Evolutionary conservation across 2,888 invertebrate genomes (phyloP).

Genomic region (Dyspetes luteomarginatus): DNA sequence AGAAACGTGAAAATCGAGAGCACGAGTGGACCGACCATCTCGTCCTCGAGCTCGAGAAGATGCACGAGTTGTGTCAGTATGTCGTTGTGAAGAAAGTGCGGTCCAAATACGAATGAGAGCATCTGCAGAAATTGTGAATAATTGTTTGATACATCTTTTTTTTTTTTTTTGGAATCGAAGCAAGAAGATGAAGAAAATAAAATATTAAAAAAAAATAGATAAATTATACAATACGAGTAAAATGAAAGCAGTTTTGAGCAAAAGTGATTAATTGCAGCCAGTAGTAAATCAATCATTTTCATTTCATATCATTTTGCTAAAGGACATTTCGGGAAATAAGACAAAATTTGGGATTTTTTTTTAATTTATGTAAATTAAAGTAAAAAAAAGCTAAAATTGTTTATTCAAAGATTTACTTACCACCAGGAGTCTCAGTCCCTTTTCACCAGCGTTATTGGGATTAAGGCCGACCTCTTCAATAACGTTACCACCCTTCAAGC

Average conservation of each 20-base stretch:
- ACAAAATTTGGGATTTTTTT: too few relatives aligned
- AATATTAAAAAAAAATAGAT: too few relatives aligned
- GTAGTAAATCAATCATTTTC: too few relatives aligned
- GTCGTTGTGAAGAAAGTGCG: constrained; percentile 95
- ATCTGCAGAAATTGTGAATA: constrained; percentile 84
- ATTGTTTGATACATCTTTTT: neutral
- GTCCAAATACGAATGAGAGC: constrained; percentile 96
- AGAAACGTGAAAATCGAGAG: constrained; percentile 93
- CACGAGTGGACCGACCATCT: constrained; percentile 91
- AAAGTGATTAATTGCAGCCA: too few relatives aligned
- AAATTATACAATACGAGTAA: too few relatives aligned
- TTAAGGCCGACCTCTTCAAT: constrained; percentile 92
- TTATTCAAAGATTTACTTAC: constrained; percentile 84
- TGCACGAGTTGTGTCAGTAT: constrained; percentile 91
- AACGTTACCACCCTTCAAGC: constrained; percentile 88
- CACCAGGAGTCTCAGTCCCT: constrained; percentile 94
- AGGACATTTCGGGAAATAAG: too few relatives aligned
- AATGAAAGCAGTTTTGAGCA: too few relatives aligned
- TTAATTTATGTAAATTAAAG: too few relatives aligned
- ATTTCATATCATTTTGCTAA: too few relatives aligned
- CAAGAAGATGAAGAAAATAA: too few relatives aligned
- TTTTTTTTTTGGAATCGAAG: too few relatives aligned
- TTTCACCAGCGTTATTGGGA: constrained; percentile 92
- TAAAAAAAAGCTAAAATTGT: too few relatives aligned
- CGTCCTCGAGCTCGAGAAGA: constrained; percentile 92